Evolutionary conservation across 2,797 vertebrate genomes (phyloP).

Genomic region (Smutsia temminckii): DNA sequence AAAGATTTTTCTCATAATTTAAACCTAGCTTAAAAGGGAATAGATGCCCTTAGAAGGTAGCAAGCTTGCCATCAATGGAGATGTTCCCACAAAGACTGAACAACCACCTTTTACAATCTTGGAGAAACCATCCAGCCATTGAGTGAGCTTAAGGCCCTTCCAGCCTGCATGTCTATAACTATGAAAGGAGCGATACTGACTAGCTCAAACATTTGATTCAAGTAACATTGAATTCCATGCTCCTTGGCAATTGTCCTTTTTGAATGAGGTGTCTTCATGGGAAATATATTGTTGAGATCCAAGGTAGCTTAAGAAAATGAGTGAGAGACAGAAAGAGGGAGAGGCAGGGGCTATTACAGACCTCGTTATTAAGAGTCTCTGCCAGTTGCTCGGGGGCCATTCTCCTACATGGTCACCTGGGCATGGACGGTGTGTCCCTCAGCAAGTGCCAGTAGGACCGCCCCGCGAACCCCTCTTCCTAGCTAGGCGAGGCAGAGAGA

Average conservation of each 20-base stretch:
- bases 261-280: neutral
- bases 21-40: slow-evolving; percentile 20
- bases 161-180: neutral
- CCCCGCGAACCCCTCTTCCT: neutral
- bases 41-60: neutral
- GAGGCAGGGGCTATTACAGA: neutral
- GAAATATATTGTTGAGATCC: slow-evolving; percentile 20
- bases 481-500: neutral
- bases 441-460: neutral
- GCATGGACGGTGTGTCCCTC: neutral
- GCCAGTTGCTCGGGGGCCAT: neutral
- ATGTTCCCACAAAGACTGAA: neutral
- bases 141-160: neutral
- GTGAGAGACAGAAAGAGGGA: neutral
- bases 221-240: neutral
- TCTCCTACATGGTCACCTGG: neutral
- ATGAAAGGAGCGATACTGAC: neutral
- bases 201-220: slow-evolving; percentile 1
- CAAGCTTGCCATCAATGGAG: neutral
- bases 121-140: neutral
- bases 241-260: slow-evolving; percentile 27
- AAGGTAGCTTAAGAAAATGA: neutral
- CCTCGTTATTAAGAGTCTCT: neutral
- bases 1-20: neutral
- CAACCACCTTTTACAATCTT: neutral